A percentile compares a stretch with the other conserved stretches of the same genome.
phyloP scores from a whole-genome alignment of 2,888 invertebrate species.

The Chloroclystis v-ata region DNA sequence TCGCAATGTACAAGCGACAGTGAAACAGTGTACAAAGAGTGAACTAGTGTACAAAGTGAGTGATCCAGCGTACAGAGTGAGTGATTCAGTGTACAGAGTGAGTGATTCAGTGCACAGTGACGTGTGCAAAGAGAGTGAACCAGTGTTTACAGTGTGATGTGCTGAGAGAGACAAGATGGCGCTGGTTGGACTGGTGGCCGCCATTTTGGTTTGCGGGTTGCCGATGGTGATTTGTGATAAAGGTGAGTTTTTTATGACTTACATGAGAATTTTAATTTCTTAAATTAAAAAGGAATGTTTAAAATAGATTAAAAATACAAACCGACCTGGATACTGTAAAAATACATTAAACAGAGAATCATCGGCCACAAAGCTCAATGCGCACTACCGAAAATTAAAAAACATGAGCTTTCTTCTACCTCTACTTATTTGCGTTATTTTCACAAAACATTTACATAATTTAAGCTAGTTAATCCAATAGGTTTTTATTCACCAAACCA shows the following conservation, averaged over 20 bases:
- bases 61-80: background rate
- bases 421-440: too few species aligned
- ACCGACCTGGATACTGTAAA: background rate
- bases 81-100: slow-evolving; percentile 19
- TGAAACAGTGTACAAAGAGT: slow-evolving; percentile 15
- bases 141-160: slow-evolving; percentile 35
- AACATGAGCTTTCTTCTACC: too few species aligned
- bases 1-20: slow-evolving; percentile 35
- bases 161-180: slow-evolving; percentile 46
- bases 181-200: slow-evolving; percentile 36
- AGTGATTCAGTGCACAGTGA: slow-evolving; percentile 27
- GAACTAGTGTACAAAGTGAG: slow-evolving; percentile 21
- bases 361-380: too few species aligned
- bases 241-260: slow-evolving; percentile 31
- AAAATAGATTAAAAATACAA: background rate
- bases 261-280: too few species aligned
- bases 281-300: too few species aligned
- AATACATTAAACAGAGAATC: too few species aligned
- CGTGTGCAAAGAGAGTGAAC: slow-evolving; percentile 31
- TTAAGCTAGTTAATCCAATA: too few species aligned
- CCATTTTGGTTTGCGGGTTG: slow-evolving; percentile 36
- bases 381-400: too few species aligned
- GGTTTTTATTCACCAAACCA: too few species aligned
- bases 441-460: too few species aligned
- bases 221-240: slow-evolving; percentile 39